Evolutionary conservation across 1,140 invertebrate genomes (phyloP), one percentile per base, ranked within the genome.

Genomic region (Trialeurodes vaporariorum): DNA sequence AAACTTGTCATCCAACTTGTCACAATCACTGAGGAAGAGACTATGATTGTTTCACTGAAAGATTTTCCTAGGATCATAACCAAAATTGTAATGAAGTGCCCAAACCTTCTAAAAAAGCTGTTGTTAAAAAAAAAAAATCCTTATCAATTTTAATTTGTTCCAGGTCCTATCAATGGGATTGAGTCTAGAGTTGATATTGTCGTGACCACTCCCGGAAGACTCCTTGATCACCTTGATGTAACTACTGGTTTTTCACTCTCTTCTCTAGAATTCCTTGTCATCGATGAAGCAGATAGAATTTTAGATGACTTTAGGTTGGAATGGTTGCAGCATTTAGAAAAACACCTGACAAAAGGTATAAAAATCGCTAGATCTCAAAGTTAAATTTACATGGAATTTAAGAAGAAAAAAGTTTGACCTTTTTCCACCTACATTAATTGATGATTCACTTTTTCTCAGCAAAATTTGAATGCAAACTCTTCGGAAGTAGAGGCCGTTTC

Each of bases 261-360:
- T 71, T 76, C 86, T 72, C 80, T 98, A 0, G 82, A 87, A 75
- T 97, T 91, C 81, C 79, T 98, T 63, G 86, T 98, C 1, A 91
- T 98, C 65, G 96, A 99, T 79, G 96, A 99, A 83, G 96, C 96
- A 13, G 96, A 99, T 81, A 82, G 92, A 70, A 88, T 95, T 69
- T 87, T 96, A 79, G 92, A 96, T 72, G 89, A 92, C 73, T 83
- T 94, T 24, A 89, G 96, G 77, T 87, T 92, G 73, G 89, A 95
- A 75, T 96, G 93, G 93, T 79, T 96, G 1, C 83, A 87, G 74
- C 85, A 91, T 77, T 73, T 89, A 34, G 70, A 73, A 24, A 70
- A 70, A 34, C 69, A 69, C 34, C 27, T 72, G 9, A 65, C 34
- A 17, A 49, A 49, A 49, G 34, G 34, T 49, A 5, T 49, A n/a